Percentiles rank a stretch among this genome's conserved stretches.
Evolutionary conservation across 1,140 invertebrate species (phyloP).

Genomic region (Aphidius ervi): DNA sequence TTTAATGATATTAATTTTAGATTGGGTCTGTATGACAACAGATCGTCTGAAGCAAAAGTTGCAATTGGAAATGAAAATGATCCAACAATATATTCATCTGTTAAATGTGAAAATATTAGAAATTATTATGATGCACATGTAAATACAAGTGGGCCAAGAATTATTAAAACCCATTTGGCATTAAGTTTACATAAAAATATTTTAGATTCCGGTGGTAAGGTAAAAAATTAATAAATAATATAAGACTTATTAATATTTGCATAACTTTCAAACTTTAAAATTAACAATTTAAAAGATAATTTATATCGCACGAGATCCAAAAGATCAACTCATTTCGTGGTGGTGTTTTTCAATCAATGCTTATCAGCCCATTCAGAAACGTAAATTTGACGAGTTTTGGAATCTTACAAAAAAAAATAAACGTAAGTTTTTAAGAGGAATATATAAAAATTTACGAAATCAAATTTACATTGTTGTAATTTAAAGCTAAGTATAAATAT

Average conservation of each 20-base stretch:
- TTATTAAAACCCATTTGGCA: constrained; percentile 5
- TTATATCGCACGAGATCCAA: constrained; percentile 2
- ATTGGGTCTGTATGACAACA: too few relatives aligned
- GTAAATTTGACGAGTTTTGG: neutral
- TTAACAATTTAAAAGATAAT: neutral
- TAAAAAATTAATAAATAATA: neutral
- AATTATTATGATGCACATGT: neutral
- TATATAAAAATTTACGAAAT: too few relatives aligned
- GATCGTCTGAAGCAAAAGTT: too few relatives aligned
- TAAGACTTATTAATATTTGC: neutral
- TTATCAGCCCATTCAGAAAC: too few relatives aligned
- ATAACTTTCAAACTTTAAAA: neutral
- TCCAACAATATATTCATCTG: neutral
- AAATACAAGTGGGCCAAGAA: neutral
- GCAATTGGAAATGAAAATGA: neutral
- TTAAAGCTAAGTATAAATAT: neutral
- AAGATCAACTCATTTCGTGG: constrained; percentile 1
- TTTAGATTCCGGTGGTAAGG: constrained; percentile 4
- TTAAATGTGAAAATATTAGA: too few relatives aligned
- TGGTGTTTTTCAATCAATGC: neutral
- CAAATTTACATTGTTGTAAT: too few relatives aligned
- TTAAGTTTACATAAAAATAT: constrained; percentile 1
- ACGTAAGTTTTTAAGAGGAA: too few relatives aligned
- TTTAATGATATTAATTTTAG: too few relatives aligned
- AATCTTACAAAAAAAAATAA: too few relatives aligned